Evolutionary conservation across 2,888 invertebrate genomes (phyloP).

Genomic region (Cantharis flavilabris): DNA sequence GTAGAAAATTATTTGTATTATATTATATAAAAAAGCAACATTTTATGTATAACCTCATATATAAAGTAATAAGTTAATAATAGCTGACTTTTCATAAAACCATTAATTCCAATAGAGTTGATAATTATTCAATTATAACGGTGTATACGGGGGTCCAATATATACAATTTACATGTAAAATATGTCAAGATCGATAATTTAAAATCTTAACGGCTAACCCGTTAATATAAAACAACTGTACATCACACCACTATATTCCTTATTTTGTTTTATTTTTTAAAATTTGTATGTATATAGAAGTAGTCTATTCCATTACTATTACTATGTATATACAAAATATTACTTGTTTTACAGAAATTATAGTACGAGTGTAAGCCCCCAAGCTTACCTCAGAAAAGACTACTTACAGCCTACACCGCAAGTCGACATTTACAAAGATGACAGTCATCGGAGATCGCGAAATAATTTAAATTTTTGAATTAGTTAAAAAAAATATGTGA

Average conservation of each 20-base stretch:
- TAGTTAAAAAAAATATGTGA: no score
- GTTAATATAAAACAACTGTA: slow-evolving; percentile 12
- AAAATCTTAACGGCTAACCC: background rate
- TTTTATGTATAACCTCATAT: background rate
- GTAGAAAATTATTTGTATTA: no score
- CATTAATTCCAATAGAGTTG: background rate
- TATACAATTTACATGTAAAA: background rate
- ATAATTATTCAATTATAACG: slow-evolving; percentile 1
- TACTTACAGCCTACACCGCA: no score
- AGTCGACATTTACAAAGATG: no score
- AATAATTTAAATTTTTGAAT: no score
- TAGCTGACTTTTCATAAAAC: background rate
- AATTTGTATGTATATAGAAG: background rate
- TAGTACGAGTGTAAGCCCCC: no score
- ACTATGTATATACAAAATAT: background rate
- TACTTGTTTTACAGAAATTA: background rate
- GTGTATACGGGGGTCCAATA: background rate
- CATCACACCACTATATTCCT: background rate
- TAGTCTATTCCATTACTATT: background rate
- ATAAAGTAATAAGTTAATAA: background rate
- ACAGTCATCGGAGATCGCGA: no score
- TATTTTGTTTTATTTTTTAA: background rate
- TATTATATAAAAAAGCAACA: no score
- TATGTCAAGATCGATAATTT: slow-evolving; percentile 1
- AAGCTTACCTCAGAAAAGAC: no score